A percentile compares a stretch with the other conserved stretches of the same genome.
These are phyloP conservation scores for Dinoponera quadriceps DNA, from an alignment of 1,140 invertebrate species.

Conservation along the genomic window DNA sequence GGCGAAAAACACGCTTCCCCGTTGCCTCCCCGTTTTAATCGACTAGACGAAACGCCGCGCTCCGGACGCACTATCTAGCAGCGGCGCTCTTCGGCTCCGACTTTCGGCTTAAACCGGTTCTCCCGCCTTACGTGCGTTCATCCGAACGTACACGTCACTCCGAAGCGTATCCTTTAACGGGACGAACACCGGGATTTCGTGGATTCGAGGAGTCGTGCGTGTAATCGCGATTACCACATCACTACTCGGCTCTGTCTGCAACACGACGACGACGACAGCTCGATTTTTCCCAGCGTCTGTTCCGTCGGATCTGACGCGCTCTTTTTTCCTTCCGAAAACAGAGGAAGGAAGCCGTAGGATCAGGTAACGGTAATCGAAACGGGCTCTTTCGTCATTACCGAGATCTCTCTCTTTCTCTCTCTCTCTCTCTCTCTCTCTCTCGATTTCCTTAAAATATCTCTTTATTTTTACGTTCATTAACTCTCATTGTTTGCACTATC, in stretches of 20 bases:
- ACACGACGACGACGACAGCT: not conserved
- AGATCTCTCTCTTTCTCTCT: not conserved
- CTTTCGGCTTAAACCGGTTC: constrained; percentile 79
- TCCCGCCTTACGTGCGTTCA: constrained; percentile 57
- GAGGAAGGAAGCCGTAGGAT: not conserved
- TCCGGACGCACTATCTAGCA: constrained; percentile 59
- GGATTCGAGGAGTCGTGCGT: constrained; percentile 47
- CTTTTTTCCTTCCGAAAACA: not conserved
- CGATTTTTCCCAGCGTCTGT: constrained; percentile 2
- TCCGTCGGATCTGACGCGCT: not conserved
- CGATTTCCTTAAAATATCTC: no score
- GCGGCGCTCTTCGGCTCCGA: constrained; percentile 52
- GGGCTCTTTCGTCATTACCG: no score
- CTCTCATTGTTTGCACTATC: no score
- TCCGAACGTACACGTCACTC: constrained; percentile 63
- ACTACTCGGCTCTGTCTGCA: not conserved
- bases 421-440: no score
- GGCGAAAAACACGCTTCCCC: constrained; percentile 11
- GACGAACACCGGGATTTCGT: constrained; percentile 70
- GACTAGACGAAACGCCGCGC: constrained; percentile 47
- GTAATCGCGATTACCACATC: constrained; percentile 63
- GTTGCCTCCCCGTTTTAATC: constrained; percentile 40
- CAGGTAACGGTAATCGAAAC: constrained; percentile 15
- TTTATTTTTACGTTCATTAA: no score
- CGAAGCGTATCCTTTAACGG: constrained; percentile 71